Evolutionary conservation across 2,113 vertebrate genomes (phyloP).

Genomic region (Pachypanchax playfairii): DNA sequence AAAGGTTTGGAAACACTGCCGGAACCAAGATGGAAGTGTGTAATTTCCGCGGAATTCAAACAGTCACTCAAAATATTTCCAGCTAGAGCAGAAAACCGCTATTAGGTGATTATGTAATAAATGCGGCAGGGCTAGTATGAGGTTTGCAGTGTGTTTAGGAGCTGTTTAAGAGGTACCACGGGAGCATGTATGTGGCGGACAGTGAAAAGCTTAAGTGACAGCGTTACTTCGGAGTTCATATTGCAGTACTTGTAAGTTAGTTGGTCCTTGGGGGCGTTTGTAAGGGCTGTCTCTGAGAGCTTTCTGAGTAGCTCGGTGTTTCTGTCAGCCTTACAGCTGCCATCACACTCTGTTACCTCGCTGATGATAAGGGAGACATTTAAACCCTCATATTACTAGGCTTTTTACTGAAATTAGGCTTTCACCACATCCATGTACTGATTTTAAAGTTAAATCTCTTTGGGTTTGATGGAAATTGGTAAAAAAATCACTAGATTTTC

Average conservation of each 20-base stretch:
- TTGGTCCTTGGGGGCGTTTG: conserved; percentile 27
- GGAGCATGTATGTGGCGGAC: conserved; percentile 15
- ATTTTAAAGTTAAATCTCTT: conserved; percentile 27
- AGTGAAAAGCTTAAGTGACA: conserved; percentile 1
- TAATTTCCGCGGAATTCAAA: neutral
- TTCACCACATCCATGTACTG: conserved; percentile 8
- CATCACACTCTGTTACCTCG: conserved; percentile 46
- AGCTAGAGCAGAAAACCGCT: neutral
- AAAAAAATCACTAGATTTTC: too few relatives aligned
- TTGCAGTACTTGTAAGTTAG: conserved; percentile 41
- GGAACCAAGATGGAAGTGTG: too few relatives aligned
- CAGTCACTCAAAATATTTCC: neutral
- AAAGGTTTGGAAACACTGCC: neutral
- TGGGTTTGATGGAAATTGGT: conserved; percentile 3
- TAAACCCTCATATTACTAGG: conserved; percentile 29
- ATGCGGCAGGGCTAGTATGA: neutral
- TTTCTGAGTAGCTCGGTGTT: conserved; percentile 45
- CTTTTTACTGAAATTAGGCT: conserved; percentile 29
- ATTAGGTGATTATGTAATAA: conserved; percentile 2
- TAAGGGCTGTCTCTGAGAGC: conserved; percentile 23
- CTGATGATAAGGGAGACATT: conserved; percentile 27
- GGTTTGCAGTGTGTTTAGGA: conserved; percentile 9
- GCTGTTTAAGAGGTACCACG: neutral
- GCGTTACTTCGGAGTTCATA: conserved; percentile 42
- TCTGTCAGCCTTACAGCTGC: conserved; percentile 52